Base-by-base conservation (phyloP, 2,888 invertebrate genomes). In the Athalia rosae region DNA sequence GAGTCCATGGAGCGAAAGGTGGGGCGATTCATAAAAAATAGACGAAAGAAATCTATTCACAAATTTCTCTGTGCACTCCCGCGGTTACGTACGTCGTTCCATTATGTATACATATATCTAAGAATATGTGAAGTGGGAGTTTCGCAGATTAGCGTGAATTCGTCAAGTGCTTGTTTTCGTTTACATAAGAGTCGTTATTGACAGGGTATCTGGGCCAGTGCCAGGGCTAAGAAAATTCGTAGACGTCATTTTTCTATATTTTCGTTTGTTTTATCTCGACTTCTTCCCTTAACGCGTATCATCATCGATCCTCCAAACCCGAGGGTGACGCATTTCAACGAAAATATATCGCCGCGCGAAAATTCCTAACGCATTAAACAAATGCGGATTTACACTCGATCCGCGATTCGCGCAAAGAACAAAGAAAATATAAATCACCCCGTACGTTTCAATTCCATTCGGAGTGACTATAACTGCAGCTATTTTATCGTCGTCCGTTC, bases 181-280 rank as follows among this genome's bases (percentile, higher is more conserved):
- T 77, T 77, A 61, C 77, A 67, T 67, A 77, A 77, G 56, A 67
- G 67, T 66, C 45, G 66, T 66, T 66, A n/a, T 48, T 48, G 59
- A 53, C 77, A 61, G 47, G 7, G 43, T 53, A 9, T 41, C 50
- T 59, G 77, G 77, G 77, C 13, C 43, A 43, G 71, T 71, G 71
- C 71, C 71, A 71, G 71, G 58, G 3, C 56, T 43, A 13, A 56
- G 13, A 58, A 71, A 56, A 56, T 45, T 41, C 43, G 71, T 45
- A 45, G 11, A 58, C 71, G 71, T 71, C 71, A 71, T 15, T 71
- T 71, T 71, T 58, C 71, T 67, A 48, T 67, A 67, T 67, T 67
- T 28, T 41, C 67, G 50, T 67, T 67, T 28, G 28, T 28, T 28
- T 9, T 41, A 67, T 4, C n/a, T 28, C 4, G 7, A n/a, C 48